Base-by-base conservation (phyloP, 2,888 invertebrate species). In the Timandra comae region DNA sequence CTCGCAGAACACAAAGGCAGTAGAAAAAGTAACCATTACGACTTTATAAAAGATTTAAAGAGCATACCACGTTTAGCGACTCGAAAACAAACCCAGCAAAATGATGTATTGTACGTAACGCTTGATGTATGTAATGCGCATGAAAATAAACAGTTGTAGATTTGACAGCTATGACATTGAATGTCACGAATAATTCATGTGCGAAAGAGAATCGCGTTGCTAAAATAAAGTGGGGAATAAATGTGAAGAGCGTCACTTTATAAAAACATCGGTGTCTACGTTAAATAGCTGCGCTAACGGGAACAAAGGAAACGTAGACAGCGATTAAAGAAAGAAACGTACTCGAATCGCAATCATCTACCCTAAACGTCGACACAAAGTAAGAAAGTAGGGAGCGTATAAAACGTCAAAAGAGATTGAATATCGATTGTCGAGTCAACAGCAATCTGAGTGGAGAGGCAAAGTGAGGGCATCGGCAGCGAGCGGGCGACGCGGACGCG, bases 321-420 rank as follows among this genome's bases (percentile, higher is more conserved):
- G 52, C 64, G 63, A 63, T 67, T 64, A 67, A 62, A 60, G 54
- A 56, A 59, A 59, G 54, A 55, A 53, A 64, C 63, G 57, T 60
- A 63, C 59, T 61, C 60, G 68, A 61, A 68, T 72, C 64, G 56
- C 68, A 71, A 76, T 77, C 70, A 72, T 70, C 50, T 57, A 60
- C 63, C 67, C 67, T 77, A 76, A 80, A 78, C 73, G 72, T 59
- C 72, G 67, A 66, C 74, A 75, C 73, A 75, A 76, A 77, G 79
- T 78, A 76, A 75, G 74, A 75, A 79, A 75, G 71, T 72, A 63
- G 68, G 73, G 72, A 74, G 71, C 69, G 74, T 64, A 75, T 74
- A 75, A 72, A 74, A 76, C 72, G 77, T 78, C 79, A 80, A 81
- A 64, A 80, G 81, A 84, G 82, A 84, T 82, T 84, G 84, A 84